These are phyloP conservation scores for Teleogryllus occipitalis DNA, from an alignment of 1,140 invertebrate species.

Conservation along the genomic window DNA sequence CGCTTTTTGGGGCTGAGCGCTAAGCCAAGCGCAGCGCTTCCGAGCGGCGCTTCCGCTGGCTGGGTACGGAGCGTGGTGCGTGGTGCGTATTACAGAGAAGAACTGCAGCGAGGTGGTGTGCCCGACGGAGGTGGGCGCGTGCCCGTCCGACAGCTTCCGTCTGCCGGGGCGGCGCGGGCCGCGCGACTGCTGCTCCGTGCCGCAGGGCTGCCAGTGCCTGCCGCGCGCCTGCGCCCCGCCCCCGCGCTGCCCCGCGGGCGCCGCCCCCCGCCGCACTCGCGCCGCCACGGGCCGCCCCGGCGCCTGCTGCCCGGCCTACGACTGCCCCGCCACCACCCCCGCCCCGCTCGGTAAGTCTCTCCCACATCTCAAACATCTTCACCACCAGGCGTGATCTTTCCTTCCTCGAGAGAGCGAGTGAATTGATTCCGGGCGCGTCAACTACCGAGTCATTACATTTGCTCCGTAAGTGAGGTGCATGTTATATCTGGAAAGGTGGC, in stretches of 20 bases:
- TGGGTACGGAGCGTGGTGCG: too few species aligned
- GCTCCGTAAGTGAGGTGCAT: too few species aligned
- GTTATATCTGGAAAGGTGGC: too few species aligned
- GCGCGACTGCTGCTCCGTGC: constrained; percentile 28
- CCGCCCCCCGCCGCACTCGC: constrained; percentile 23
- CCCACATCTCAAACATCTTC: too few species aligned
- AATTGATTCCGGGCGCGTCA: too few species aligned
- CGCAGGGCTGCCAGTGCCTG: constrained; percentile 30
- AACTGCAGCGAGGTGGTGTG: constrained; percentile 31
- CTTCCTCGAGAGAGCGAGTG: too few species aligned
- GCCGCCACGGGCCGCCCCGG: constrained; percentile 31
- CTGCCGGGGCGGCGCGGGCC: constrained; percentile 25
- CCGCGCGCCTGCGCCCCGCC: constrained; percentile 26
- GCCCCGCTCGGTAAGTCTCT: background rate
- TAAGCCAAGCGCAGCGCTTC: too few species aligned
- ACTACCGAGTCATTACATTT: too few species aligned
- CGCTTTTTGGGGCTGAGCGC: too few species aligned
- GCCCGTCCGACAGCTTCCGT: constrained; percentile 31
- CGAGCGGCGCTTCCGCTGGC: too few species aligned
- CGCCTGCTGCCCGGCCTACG: constrained; percentile 31
- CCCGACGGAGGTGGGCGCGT: constrained; percentile 24
- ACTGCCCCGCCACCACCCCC: constrained; percentile 23
- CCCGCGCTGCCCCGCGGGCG: constrained; percentile 25
- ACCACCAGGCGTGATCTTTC: too few species aligned
- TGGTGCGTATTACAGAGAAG: constrained; percentile 24